A percentile compares a stretch with the other conserved stretches of the same genome.
These are phyloP conservation scores for Hemitrygon akajei DNA, from an alignment of 2,797 vertebrate genomes.

Conservation along the genomic window DNA sequence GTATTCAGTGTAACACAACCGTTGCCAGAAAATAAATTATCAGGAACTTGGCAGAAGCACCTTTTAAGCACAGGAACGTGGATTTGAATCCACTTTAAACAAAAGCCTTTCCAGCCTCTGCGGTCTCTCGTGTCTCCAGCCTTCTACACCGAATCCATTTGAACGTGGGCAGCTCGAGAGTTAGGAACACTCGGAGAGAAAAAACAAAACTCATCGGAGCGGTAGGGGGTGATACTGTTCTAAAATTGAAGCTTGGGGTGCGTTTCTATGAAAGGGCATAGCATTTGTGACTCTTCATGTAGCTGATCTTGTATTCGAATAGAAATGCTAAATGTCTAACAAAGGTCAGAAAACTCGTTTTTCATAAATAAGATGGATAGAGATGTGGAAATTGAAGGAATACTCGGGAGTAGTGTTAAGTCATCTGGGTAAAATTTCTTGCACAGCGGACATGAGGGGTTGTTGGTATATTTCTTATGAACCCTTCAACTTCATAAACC, in stretches of 20 bases:
- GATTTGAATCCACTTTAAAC: not conserved
- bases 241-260: not conserved
- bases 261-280: not conserved
- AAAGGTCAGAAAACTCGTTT: too few species aligned
- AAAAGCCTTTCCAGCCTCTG: not conserved
- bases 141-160: not conserved
- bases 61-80: not conserved
- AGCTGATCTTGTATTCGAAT: not conserved
- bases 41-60: not conserved
- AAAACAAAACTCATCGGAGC: not conserved
- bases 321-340: too few species aligned
- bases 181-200: too few species aligned
- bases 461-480: not conserved
- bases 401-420: too few species aligned
- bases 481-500: not conserved
- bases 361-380: too few species aligned
- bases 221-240: slow-evolving; percentile 27
- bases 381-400: too few species aligned
- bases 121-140: not conserved
- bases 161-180: not conserved
- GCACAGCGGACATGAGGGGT: too few species aligned
- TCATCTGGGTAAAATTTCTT: too few species aligned
- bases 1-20: not conserved
- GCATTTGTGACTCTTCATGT: not conserved
- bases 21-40: not conserved